phyloP scores from a whole-genome alignment of 2,113 vertebrate species.

The Narcine bancroftii region DNA sequence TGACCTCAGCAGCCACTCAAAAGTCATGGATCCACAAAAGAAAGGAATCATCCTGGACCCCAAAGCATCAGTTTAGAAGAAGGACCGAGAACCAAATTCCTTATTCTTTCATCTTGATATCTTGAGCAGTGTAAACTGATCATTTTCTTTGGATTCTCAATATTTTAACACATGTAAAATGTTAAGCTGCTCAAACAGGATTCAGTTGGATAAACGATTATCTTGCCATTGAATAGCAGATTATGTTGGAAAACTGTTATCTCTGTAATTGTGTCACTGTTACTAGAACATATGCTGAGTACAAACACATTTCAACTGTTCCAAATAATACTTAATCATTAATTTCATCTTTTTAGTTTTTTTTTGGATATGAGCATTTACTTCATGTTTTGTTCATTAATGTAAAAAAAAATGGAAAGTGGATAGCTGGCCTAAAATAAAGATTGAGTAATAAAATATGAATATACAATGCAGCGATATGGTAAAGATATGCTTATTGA shows the following conservation, averaged over 20 bases:
- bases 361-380: background rate
- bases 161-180: background rate
- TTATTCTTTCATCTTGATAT: background rate
- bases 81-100: background rate
- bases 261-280: background rate
- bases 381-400: background rate
- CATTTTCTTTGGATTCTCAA: background rate
- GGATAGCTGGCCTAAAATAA: background rate
- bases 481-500: background rate
- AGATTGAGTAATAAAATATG: background rate
- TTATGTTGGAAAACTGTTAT: background rate
- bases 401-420: background rate
- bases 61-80: too few relatives aligned
- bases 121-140: background rate
- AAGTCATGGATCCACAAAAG: too few relatives aligned
- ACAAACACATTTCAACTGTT: background rate
- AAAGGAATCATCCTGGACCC: too few relatives aligned
- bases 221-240: background rate
- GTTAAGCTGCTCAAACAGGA: background rate
- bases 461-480: background rate
- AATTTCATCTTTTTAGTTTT: background rate
- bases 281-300: background rate
- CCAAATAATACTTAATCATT: background rate
- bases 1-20: too few relatives aligned
- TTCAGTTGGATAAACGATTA: background rate